These are phyloP conservation scores for Podotricha telesiphe DNA, from an alignment of 2,888 invertebrate species.

Conservation along the genomic window DNA sequence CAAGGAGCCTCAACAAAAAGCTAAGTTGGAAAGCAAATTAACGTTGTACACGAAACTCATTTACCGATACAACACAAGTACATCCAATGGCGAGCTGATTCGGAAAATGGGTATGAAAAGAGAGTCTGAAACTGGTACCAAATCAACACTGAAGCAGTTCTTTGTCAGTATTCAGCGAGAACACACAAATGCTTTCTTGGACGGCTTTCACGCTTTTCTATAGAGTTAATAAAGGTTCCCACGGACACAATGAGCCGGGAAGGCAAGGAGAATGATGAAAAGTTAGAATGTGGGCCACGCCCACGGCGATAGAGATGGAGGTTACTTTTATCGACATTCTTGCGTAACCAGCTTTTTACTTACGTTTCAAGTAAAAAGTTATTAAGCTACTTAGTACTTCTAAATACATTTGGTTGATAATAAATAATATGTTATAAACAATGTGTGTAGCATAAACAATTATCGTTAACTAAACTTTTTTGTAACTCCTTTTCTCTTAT, in stretches of 20 bases:
- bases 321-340: conserved; percentile 43
- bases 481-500: background rate
- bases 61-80: conserved; percentile 78
- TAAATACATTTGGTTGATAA: background rate
- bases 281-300: conserved; percentile 81
- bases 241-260: conserved; percentile 79
- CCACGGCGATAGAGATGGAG: conserved; percentile 45
- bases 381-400: background rate
- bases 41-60: conserved; percentile 75
- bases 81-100: conserved; percentile 68
- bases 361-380: background rate
- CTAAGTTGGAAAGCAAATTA: conserved; percentile 72
- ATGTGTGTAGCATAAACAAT: background rate
- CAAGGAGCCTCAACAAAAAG: conserved; percentile 60
- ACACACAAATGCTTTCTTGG: conserved; percentile 82
- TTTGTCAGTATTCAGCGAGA: conserved; percentile 73
- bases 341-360: conserved; percentile 9
- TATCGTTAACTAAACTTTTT: background rate
- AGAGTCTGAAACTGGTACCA: conserved; percentile 63
- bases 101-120: conserved; percentile 74
- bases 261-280: conserved; percentile 80
- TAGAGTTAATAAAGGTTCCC: conserved; percentile 82
- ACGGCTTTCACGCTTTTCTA: conserved; percentile 80
- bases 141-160: conserved; percentile 64
- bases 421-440: background rate